Base-by-base conservation (phyloP, 2,888 invertebrate species). In the Rhorus exstirpatorius region DNA sequence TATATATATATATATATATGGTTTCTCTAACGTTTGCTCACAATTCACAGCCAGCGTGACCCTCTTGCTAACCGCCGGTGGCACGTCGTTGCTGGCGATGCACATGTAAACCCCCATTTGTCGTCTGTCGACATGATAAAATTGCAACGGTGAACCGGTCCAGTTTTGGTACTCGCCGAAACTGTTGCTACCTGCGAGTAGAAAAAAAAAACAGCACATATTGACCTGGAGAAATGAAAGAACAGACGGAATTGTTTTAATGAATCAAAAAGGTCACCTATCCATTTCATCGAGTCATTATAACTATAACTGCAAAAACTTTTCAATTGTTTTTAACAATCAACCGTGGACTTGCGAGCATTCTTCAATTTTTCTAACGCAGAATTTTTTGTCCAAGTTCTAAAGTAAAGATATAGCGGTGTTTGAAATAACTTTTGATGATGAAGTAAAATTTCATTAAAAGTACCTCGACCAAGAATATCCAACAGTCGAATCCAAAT, bases 81-180 rank as follows among this genome's bases (percentile, higher is more conserved):
- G 97, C 53, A 98, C 98, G 92, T 97, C 97, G 92, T 98, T 98
- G 90, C 96, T 96, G 12, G 98, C 98, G 89, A 98, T 97, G 94
- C 98, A 98, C 88, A 98, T 95, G 93, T 98, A 98, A 35, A 97
- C 96, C 44, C 98, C 98, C 97, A 98, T 98, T 94, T 98, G 98
- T 88, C 96, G 95, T 68, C 98, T 94, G 90, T 97, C 97, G 88
- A 98, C 95, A 83, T 97, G 96, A 94, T 96, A 95, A 89, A 98
- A 95, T 85, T 95, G 94, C 87, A 97, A 93, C 81, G 94, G 94
- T 84, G 96, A 96, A 85, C 97, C 98, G 88, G 96, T 96, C 93
- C 95, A 96, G 79, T 96, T 96, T 89, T 97, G 96, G 84, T 89
- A 87, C 84, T 76, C 86, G 74, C 87, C 87, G 85, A 89, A 89